Conservation (phyloP, 2,888 invertebrate genomes). For the Anagyrus pseudococci region DNA sequence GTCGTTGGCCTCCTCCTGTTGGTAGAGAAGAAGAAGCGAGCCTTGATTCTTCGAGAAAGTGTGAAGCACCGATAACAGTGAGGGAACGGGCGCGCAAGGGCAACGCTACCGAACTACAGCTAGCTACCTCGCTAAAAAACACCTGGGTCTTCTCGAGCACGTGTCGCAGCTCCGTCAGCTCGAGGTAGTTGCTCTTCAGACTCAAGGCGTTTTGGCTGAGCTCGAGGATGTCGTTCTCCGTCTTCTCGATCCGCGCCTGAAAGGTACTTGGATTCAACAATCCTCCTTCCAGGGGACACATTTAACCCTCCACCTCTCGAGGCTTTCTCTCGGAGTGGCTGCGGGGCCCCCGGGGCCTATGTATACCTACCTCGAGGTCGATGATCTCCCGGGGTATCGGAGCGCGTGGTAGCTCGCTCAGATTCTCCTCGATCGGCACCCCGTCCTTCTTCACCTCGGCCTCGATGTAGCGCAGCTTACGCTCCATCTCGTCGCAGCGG, state of each 20-base stretch:
- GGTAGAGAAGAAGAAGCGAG: constrained; percentile 58
- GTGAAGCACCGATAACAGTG: constrained; percentile 54
- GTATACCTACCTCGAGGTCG: constrained; percentile 76
- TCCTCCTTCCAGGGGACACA: background rate
- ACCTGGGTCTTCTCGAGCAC: constrained; percentile 91
- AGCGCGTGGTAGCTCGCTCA: constrained; percentile 67
- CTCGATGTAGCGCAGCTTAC: constrained; percentile 86
- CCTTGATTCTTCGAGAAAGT: constrained; percentile 59
- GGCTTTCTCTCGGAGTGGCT: no score
- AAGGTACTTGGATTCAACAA: constrained; percentile 42
- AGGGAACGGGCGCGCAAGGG: constrained; percentile 39
- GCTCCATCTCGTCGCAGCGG: constrained; percentile 90
- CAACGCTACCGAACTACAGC: constrained; percentile 47
- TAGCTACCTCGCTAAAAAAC: constrained; percentile 79
- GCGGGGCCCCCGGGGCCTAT: no score
- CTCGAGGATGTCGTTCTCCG: constrained; percentile 93
- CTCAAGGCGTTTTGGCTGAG: constrained; percentile 92
- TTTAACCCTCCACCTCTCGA: no score
- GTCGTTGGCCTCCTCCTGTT: constrained; percentile 74
- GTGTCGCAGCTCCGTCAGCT: constrained; percentile 88
- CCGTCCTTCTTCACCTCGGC: constrained; percentile 84
- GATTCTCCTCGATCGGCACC: constrained; percentile 74
- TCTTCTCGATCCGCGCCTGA: constrained; percentile 91
- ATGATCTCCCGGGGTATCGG: constrained; percentile 85
- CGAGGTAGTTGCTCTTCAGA: constrained; percentile 88